phyloP scores from a whole-genome alignment of 2,888 invertebrate species.

The Amorpha juglandis region DNA sequence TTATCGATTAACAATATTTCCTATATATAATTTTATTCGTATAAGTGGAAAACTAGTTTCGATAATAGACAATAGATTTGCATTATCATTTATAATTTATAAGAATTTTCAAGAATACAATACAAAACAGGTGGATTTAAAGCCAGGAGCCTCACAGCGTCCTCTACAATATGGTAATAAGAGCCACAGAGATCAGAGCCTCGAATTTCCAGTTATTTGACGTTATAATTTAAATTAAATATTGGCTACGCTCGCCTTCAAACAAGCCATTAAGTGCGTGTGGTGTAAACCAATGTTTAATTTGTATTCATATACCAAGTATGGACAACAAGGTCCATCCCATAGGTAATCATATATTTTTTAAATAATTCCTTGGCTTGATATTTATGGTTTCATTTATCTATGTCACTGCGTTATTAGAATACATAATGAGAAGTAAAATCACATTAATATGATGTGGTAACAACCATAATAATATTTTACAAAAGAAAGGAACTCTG shows the following conservation, averaged over 20 bases:
- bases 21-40: not conserved
- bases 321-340: not conserved
- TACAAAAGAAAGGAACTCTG: too few species aligned
- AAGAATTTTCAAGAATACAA: not conserved
- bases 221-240: conserved; percentile 50
- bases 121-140: not conserved
- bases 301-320: conserved; percentile 1
- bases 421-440: not conserved
- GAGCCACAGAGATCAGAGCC: conserved; percentile 45
- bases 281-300: conserved; percentile 17
- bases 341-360: not conserved
- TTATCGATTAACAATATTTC: not conserved
- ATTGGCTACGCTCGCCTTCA: conserved; percentile 38
- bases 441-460: not conserved
- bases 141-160: conserved; percentile 34
- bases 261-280: conserved; percentile 12
- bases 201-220: conserved; percentile 61
- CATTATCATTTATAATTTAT: conserved; percentile 5
- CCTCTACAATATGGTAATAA: conserved; percentile 66
- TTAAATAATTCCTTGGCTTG: not conserved
- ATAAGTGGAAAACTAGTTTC: not conserved
- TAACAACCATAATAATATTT: not conserved
- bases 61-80: conserved; percentile 15
- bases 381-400: not conserved
- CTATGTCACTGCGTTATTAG: not conserved